These are phyloP conservation scores for Lobophora halterata DNA, from an alignment of 2,888 invertebrate species.

Conservation along the genomic window DNA sequence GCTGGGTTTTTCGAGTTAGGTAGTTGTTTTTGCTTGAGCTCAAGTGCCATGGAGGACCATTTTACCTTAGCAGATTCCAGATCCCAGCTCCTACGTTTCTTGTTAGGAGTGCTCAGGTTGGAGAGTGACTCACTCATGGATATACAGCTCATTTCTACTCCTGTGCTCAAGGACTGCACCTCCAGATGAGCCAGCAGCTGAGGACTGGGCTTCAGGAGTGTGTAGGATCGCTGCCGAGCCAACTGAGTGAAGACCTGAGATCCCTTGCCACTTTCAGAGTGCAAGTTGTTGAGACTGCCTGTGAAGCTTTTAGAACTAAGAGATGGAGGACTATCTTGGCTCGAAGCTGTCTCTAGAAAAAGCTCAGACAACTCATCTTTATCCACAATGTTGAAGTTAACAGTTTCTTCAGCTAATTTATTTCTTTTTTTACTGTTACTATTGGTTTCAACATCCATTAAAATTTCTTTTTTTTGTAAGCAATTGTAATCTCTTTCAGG, in stretches of 20 bases:
- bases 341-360: slow-evolving; percentile 36
- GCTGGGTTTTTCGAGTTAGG: slow-evolving; percentile 22
- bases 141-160: slow-evolving; percentile 69
- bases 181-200: slow-evolving; percentile 84
- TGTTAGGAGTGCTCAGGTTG: slow-evolving; percentile 50
- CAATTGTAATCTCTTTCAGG: slow-evolving; percentile 64
- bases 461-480: slow-evolving; percentile 34
- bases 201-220: slow-evolving; percentile 88
- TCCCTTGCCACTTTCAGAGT: slow-evolving; percentile 54
- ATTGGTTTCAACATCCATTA: slow-evolving; percentile 33
- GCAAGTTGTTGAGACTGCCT: slow-evolving; percentile 70
- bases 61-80: slow-evolving; percentile 71
- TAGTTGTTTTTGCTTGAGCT: slow-evolving; percentile 51
- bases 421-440: no score
- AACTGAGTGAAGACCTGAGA: slow-evolving; percentile 57
- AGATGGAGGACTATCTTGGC: slow-evolving; percentile 53
- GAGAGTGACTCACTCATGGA: slow-evolving; percentile 76
- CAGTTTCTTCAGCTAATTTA: slow-evolving; percentile 24
- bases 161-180: slow-evolving; percentile 68
- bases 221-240: slow-evolving; percentile 88
- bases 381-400: slow-evolving; percentile 40
- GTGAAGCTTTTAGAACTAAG: slow-evolving; percentile 65
- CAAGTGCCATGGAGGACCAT: slow-evolving; percentile 75
- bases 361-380: slow-evolving; percentile 38
- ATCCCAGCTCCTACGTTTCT: slow-evolving; percentile 73